phyloP scores from a whole-genome alignment of 1,140 invertebrate species.

The Polypedilum pembai region DNA sequence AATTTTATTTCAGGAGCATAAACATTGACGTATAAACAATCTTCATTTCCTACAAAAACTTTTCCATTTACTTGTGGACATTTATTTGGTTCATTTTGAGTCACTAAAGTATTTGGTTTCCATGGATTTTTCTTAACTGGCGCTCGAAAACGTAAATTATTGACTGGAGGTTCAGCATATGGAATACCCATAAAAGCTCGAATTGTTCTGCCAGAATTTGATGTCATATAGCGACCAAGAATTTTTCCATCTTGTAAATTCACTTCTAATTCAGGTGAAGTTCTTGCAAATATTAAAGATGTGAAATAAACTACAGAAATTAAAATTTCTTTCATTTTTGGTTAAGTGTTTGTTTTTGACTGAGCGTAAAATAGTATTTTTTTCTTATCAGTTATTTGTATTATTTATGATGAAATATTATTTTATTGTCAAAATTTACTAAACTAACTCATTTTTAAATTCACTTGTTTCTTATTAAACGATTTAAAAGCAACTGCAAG shows the following conservation, averaged over 20 bases:
- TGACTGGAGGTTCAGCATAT: constrained; percentile 39
- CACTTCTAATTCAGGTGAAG: neutral
- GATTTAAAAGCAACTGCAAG: too few species aligned
- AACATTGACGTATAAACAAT: constrained; percentile 51
- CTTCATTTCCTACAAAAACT: constrained; percentile 42
- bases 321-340: neutral
- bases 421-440: too few species aligned
- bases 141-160: constrained; percentile 37
- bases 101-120: neutral
- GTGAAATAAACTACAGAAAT: neutral
- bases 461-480: too few species aligned
- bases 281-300: neutral
- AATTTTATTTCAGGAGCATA: constrained; percentile 36
- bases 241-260: neutral
- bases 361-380: neutral
- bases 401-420: too few species aligned
- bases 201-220: neutral
- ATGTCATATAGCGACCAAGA: neutral
- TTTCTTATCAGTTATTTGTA: too few species aligned
- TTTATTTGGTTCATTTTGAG: neutral
- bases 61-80: neutral
- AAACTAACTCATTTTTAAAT: too few species aligned
- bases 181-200: constrained; percentile 34
- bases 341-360: neutral
- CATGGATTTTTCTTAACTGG: neutral